phyloP scores from a whole-genome alignment of 1,140 invertebrate species.

The Gonatopus flavifemur region DNA sequence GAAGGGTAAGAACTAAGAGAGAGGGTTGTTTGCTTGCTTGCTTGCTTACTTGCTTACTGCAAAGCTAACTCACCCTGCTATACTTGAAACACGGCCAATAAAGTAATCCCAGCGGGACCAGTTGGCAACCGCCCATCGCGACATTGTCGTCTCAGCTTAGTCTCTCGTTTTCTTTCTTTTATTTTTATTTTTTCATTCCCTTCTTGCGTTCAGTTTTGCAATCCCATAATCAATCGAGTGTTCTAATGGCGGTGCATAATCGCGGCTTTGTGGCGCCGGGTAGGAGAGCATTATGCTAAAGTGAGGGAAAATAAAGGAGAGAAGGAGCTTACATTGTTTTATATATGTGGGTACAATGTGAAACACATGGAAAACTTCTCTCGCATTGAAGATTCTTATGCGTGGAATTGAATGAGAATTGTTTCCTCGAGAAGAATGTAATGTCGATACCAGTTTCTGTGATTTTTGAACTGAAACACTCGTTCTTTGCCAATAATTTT shows the following conservation, averaged over 20 bases:
- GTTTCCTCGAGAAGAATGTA: constrained; percentile 5
- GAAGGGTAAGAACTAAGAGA: constrained; percentile 5
- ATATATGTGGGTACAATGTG: no score
- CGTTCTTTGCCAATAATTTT: no score
- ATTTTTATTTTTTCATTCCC: constrained; percentile 25
- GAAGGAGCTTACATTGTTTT: no score
- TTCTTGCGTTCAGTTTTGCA: constrained; percentile 6
- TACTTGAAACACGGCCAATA: constrained; percentile 39
- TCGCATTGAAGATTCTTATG: not conserved
- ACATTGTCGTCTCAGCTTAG: constrained; percentile 53
- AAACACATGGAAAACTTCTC: no score
- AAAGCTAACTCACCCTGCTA: constrained; percentile 23
- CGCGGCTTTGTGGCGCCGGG: constrained; percentile 30
- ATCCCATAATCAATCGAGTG: constrained; percentile 47
- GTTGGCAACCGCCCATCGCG: constrained; percentile 56
- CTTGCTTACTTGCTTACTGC: not conserved
- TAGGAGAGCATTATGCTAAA: constrained; percentile 19
- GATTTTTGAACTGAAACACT: constrained; percentile 33
- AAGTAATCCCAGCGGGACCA: constrained; percentile 51
- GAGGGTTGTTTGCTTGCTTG: not conserved
- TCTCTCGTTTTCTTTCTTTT: constrained; percentile 24
- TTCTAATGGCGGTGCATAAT: constrained; percentile 35
- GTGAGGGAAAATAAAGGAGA: no score
- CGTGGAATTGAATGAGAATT: constrained; percentile 13
- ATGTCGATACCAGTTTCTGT: constrained; percentile 23